These are phyloP conservation scores for Hozukius guyotensis DNA, from an alignment of 2,797 vertebrate species.

Conservation along the genomic window DNA sequence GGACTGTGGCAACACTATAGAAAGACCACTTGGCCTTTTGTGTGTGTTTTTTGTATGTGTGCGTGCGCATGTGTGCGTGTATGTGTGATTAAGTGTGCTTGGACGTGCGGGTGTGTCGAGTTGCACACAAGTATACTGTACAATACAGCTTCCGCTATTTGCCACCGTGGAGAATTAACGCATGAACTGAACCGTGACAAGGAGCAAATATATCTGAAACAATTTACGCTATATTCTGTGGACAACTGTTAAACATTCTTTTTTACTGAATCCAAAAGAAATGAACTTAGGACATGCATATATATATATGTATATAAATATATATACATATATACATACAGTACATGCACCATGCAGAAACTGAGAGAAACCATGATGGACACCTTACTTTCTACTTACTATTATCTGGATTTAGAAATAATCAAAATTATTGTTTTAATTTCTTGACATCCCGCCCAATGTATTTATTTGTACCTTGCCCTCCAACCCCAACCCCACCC, in stretches of 20 bases:
- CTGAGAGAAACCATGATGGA: slow-evolving; percentile 71
- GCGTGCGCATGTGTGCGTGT: slow-evolving; percentile 54
- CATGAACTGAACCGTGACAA: slow-evolving; percentile 83
- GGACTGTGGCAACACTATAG: slow-evolving; percentile 70
- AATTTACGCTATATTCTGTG: slow-evolving; percentile 82
- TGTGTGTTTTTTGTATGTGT: slow-evolving; percentile 67
- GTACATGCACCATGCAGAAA: slow-evolving; percentile 74
- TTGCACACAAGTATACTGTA: slow-evolving; percentile 85
- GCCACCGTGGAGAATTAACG: slow-evolving; percentile 79
- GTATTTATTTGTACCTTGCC: slow-evolving; percentile 81
- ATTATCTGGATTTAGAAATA: slow-evolving; percentile 79
- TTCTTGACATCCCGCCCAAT: slow-evolving; percentile 73
- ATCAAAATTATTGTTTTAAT: slow-evolving; percentile 74
- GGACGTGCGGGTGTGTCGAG: slow-evolving; percentile 62
- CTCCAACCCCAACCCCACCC: not conserved
- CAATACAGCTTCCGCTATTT: slow-evolving; percentile 81
- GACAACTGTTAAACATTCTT: slow-evolving; percentile 80
- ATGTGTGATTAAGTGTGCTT: slow-evolving; percentile 60
- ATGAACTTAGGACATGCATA: slow-evolving; percentile 65
- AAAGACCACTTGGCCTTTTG: slow-evolving; percentile 79
- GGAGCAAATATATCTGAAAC: slow-evolving; percentile 85
- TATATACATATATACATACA: slow-evolving; percentile 60
- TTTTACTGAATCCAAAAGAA: slow-evolving; percentile 74
- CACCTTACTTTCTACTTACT: slow-evolving; percentile 76
- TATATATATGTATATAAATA: slow-evolving; percentile 20